phyloP scores from a whole-genome alignment of 2,113 vertebrate genomes.

The Gymnorhina tibicen region DNA sequence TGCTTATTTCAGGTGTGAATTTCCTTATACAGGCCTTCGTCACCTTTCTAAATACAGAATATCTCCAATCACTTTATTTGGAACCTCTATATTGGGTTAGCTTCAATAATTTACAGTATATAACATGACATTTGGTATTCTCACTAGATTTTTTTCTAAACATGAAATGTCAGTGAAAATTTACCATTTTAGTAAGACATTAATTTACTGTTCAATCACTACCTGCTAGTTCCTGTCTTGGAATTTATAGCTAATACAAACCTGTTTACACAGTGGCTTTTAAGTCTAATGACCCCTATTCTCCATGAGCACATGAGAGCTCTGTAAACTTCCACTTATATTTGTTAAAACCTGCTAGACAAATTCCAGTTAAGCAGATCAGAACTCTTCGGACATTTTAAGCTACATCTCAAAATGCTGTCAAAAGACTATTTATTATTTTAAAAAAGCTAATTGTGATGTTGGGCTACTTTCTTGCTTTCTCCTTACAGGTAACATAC shows the following conservation, averaged over 20 bases:
- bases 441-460: background rate
- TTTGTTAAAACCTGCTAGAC: conserved; percentile 7
- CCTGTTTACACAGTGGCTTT: background rate
- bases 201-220: conserved; percentile 6
- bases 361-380: conserved; percentile 2
- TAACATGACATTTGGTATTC: background rate
- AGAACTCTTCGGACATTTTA: background rate
- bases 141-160: background rate
- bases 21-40: background rate
- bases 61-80: background rate
- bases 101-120: background rate
- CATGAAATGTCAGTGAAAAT: background rate
- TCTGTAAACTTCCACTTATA: background rate
- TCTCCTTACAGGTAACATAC: background rate
- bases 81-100: background rate
- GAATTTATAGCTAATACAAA: conserved; percentile 20
- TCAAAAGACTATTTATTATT: background rate
- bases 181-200: background rate
- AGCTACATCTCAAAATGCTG: background rate
- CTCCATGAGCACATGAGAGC: background rate
- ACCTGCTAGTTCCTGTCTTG: background rate
- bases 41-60: background rate
- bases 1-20: background rate
- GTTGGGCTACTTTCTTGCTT: background rate
- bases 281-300: background rate